phyloP scores from a whole-genome alignment of 2,888 invertebrate species.

The Hermodice carunculata region DNA sequence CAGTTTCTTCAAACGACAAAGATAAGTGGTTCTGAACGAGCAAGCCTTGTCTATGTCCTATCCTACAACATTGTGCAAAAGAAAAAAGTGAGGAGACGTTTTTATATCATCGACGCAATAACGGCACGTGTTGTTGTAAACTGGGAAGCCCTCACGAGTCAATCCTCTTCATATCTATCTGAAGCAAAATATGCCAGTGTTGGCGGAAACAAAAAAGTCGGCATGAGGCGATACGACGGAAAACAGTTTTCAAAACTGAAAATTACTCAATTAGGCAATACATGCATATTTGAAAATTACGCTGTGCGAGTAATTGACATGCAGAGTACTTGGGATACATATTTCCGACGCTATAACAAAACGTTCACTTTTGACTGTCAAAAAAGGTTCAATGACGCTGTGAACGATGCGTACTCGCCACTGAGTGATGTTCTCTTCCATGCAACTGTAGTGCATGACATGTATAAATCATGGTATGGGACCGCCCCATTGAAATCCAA shows the following conservation, averaged over 20 bases:
- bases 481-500: background rate
- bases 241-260: slow-evolving; percentile 4
- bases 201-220: slow-evolving; percentile 6
- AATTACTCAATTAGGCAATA: background rate
- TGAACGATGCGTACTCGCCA: slow-evolving; percentile 45
- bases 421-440: slow-evolving; percentile 10
- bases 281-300: too few species aligned
- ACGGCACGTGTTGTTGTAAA: slow-evolving; percentile 2
- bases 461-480: slow-evolving; percentile 12
- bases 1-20: too few species aligned
- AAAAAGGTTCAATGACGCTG: slow-evolving; percentile 32
- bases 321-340: too few species aligned
- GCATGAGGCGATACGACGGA: slow-evolving; percentile 3
- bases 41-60: slow-evolving; percentile 1
- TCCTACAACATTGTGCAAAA: slow-evolving; percentile 3
- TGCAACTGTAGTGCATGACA: background rate
- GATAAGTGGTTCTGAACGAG: too few species aligned
- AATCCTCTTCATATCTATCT: too few species aligned
- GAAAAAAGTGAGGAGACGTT: slow-evolving; percentile 4
- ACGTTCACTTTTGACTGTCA: slow-evolving; percentile 43
- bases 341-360: too few species aligned
- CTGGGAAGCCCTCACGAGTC: slow-evolving; percentile 13
- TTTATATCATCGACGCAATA: slow-evolving; percentile 8
- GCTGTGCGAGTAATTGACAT: too few species aligned
- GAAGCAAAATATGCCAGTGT: slow-evolving; percentile 4